Evolutionary conservation across 2,888 invertebrate genomes (phyloP), one percentile per base, ranked within the genome.

Genomic region (Dryococelus australis): DNA sequence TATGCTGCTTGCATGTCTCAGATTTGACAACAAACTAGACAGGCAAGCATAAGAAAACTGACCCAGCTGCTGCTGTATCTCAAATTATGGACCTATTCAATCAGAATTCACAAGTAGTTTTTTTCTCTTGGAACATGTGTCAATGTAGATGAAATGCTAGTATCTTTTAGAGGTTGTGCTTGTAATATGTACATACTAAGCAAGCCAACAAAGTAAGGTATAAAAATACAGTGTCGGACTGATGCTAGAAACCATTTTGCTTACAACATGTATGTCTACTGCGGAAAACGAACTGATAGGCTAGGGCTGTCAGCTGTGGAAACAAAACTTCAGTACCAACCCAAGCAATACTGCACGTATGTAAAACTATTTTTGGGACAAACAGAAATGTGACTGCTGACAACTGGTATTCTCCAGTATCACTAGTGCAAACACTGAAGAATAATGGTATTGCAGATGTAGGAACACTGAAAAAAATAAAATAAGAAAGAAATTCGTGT

Each of bases 401-500:
- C 65, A 65, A 65, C n/a, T 88, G 87, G 87, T 88, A 86, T 27
- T 84, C 87, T 43, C 85, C 87, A 4, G 27, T 88, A 10, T 9
- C 47, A n/a, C 83, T 88, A 28, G 87, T 86, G 16, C 53, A 88
- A 1, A 53, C 47, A 80, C 78, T 88, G 43, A 24, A 35, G 47
- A 43, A 43, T n/a, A 85, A 88, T 81, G 85, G 87, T 20, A 28
- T 87, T 20, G 86, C 86, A 53, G 24, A 80, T 65, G 85, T 87
- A 51, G 89, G 87, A n/a, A 87, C 87, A 26, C 27, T 89, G 35
- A 51, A 85, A 20, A 88, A 88, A 87, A 84, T 85, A n/a, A 90
- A 16, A 27, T 24, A 24, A n/a, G 8, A 65, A 65, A 65, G 10
- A 65, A 20, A 89, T 91, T 88, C 90, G 90, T 43, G 20, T 86